These are phyloP conservation scores for Lucifuga dentata DNA, from an alignment of 2,113 vertebrate genomes.

Conservation along the genomic window DNA sequence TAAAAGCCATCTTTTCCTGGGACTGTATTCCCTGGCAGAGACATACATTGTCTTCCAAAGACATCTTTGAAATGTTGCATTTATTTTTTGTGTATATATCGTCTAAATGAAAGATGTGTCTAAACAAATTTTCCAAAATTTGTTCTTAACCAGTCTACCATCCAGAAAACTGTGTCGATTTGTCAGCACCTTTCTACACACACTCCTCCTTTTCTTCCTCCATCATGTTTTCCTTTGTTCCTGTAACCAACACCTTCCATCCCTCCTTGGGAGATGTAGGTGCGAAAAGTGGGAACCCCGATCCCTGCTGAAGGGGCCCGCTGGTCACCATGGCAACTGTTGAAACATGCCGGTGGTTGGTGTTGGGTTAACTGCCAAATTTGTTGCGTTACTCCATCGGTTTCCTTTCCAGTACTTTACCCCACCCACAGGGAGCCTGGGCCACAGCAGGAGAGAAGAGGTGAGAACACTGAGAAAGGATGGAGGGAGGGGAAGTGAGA, in stretches of 20 bases:
- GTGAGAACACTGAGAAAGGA: constrained; percentile 55
- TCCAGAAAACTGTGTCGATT: background rate
- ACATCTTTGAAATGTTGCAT: constrained; percentile 57
- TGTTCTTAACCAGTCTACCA: constrained; percentile 47
- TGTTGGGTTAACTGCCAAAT: constrained; percentile 68
- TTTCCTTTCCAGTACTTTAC: constrained; percentile 62
- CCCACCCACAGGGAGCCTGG: constrained; percentile 59
- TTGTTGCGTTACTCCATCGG: constrained; percentile 57
- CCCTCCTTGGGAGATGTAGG: constrained; percentile 42
- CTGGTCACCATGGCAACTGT: constrained; percentile 62
- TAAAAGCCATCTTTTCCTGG: no score
- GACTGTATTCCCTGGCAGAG: no score
- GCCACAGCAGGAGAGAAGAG: constrained; percentile 63
- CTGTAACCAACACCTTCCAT: constrained; percentile 56
- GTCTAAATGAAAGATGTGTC: constrained; percentile 41
- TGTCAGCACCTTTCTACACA: background rate
- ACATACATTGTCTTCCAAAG: no score
- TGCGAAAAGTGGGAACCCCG: constrained; percentile 50
- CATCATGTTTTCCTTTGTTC: constrained; percentile 23
- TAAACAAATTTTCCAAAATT: constrained; percentile 51
- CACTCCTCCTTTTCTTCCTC: background rate
- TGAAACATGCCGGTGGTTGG: constrained; percentile 70
- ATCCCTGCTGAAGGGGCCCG: constrained; percentile 38
- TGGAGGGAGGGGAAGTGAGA: background rate
- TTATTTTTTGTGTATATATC: constrained; percentile 53